These are phyloP conservation scores for Apeltes quadracus DNA, from an alignment of 2,113 vertebrate species.

Conservation along the genomic window DNA sequence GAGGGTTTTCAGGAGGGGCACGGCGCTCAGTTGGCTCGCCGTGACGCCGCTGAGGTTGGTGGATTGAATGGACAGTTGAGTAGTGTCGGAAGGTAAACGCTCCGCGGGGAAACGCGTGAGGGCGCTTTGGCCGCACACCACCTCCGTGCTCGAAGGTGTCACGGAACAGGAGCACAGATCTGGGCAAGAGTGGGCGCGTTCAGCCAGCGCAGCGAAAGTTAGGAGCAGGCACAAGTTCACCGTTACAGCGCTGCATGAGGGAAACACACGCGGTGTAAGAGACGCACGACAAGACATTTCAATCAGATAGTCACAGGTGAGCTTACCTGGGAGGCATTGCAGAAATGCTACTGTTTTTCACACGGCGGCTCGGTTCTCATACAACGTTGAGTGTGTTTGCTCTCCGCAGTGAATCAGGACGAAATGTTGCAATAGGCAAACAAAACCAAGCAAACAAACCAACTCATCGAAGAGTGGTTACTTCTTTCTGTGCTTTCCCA, in stretches of 20 bases:
- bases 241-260: conserved; percentile 24
- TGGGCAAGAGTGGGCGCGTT: conserved; percentile 61
- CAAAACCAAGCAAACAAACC: conserved; percentile 60
- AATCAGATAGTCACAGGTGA: neutral
- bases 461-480: conserved; percentile 22
- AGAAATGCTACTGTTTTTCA: neutral
- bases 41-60: conserved; percentile 75
- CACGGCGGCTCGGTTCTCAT: conserved; percentile 19
- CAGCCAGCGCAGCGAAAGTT: conserved; percentile 45
- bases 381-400: conserved; percentile 13
- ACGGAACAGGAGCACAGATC: conserved; percentile 70
- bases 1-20: conserved; percentile 78
- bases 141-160: conserved; percentile 41
- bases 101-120: conserved; percentile 68
- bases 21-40: conserved; percentile 46
- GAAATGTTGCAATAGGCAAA: conserved; percentile 69
- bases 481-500: conserved; percentile 30
- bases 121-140: conserved; percentile 71
- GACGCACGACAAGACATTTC: neutral
- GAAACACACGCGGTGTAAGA: neutral
- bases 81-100: conserved; percentile 68
- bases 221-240: conserved; percentile 65
- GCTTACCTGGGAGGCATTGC: conserved; percentile 40
- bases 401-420: conserved; percentile 36
- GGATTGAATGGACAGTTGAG: conserved; percentile 78